Evolutionary conservation across 30 jellyfish, hydroid and myxozoan species (phyloP).

Genomic region (Catostylus mosaicus): DNA sequence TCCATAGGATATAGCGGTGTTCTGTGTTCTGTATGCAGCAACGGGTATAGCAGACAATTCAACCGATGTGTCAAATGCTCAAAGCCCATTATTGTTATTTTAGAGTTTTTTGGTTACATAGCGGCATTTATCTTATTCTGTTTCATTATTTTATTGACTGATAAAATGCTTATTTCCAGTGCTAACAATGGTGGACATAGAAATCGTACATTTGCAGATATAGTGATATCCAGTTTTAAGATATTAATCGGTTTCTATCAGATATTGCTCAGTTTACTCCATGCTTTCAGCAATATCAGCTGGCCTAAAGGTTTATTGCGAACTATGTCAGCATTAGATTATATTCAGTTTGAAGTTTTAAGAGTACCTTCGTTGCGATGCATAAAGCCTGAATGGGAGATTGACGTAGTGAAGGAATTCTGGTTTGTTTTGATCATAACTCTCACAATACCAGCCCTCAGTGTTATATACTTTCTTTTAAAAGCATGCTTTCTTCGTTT

Average conservation of each 20-base stretch:
- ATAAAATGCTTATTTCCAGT: neutral
- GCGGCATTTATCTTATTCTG: slow-evolving; percentile 38
- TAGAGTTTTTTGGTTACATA: slow-evolving; percentile 31
- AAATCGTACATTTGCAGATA: slow-evolving; percentile 50
- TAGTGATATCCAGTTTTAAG: slow-evolving; percentile 45
- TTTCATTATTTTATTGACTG: slow-evolving; percentile 45
- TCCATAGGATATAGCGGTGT: slow-evolving; percentile 49
- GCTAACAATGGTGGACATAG: neutral
- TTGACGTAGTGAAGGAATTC: slow-evolving; percentile 32
- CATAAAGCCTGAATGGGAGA: slow-evolving; percentile 33
- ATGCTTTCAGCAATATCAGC: slow-evolving; percentile 19
- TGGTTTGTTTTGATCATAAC: slow-evolving; percentile 42
- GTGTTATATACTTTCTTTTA: slow-evolving; percentile 12
- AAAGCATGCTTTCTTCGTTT: neutral
- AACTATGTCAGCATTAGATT: neutral
- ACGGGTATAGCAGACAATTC: slow-evolving; percentile 31
- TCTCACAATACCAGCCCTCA: slow-evolving; percentile 26
- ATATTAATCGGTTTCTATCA: slow-evolving; percentile 60
- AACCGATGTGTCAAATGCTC: slow-evolving; percentile 58
- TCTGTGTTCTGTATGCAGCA: slow-evolving; percentile 56
- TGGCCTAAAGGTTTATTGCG: slow-evolving; percentile 47
- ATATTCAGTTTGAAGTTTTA: slow-evolving; percentile 42
- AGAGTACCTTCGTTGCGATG: slow-evolving; percentile 57
- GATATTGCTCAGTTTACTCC: slow-evolving; percentile 11
- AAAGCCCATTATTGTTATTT: neutral